Base-by-base conservation (phyloP, 2,113 vertebrate species). In the Crypturellus undulatus region DNA sequence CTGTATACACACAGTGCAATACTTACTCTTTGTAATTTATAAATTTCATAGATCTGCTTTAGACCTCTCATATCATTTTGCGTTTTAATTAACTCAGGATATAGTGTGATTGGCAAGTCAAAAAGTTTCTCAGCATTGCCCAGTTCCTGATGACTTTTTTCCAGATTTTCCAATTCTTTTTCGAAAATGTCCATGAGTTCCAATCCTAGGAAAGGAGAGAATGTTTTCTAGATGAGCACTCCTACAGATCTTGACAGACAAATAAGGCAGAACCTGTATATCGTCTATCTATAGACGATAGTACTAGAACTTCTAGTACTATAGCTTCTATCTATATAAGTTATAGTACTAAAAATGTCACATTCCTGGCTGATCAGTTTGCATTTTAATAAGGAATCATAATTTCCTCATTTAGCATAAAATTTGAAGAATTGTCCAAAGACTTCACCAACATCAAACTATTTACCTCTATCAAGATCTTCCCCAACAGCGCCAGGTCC, bases 401-500 rank as follows among this genome's bases (percentile, higher is more conserved):
- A 42, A 14, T 54, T 59, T 68, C 51, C n/a, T 62, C 47, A 17
- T 43, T 86, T 84, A 36, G 68, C 3, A 47, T 49, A 73, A 89
- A 62, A 64, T 36, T 4, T 67, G 36, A 76, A 49, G 40, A 63
- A 79, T 28, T 82, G 5, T 60, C 36, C 0, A 0, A 73, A 82
- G 7, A 36, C 7, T 82, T 69, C 8, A 54, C 24, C 52, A 6
- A 19, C 10, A 11, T 30, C 25, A 60, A 65, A n/a, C 20, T 9
- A 60, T 89, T 92, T 91, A 99, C 99, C 99, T 98, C 97, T 98
- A 32, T 99, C 99, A 43, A 99, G 98, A 96, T 99, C 92, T 21
- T 99, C 98, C 12, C 98, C 99, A 49, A 99, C 98, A 81, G 98
- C 97, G 77, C 99, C 99, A 42, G 99, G 99, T 1, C 99, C 99